Percentiles rank a stretch among this genome's conserved stretches.
phyloP scores from a whole-genome alignment of 2,797 vertebrate genomes.

The Hemibagrus guttatus region DNA sequence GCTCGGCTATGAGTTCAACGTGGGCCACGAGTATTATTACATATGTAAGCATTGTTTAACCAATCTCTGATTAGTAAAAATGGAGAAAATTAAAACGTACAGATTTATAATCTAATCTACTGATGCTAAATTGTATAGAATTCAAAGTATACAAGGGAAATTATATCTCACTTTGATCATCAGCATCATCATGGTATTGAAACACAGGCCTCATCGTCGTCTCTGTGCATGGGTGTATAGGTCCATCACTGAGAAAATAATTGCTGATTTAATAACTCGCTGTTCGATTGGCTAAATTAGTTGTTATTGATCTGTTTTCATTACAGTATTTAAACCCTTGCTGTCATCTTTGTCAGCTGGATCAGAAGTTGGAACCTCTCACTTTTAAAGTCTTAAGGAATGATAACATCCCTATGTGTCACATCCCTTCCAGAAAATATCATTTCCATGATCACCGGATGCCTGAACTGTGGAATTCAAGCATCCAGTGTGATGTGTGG shows the following conservation, averaged over 20 bases:
- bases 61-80: no score
- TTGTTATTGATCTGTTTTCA: neutral
- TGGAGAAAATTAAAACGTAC: no score
- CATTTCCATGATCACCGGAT: neutral
- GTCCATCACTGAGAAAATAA: neutral
- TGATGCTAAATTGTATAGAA: no score
- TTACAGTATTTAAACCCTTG: neutral
- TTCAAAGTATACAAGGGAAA: neutral
- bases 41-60: constrained; percentile 76
- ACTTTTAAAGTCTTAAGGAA: neutral
- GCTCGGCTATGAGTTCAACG: constrained; percentile 85
- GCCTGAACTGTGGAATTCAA: neutral
- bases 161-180: no score
- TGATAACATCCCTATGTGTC: neutral
- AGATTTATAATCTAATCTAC: no score
- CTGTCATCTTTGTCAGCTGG: neutral
- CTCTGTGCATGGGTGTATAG: no score
- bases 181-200: no score
- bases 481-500: no score
- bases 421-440: neutral
- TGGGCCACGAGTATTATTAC: constrained; percentile 87
- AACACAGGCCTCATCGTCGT: no score
- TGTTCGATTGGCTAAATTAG: neutral
- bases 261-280: neutral
- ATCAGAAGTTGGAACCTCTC: neutral